Evolutionary conservation across 2,113 vertebrate species (phyloP).

Genomic region (Thomomys bottae): DNA sequence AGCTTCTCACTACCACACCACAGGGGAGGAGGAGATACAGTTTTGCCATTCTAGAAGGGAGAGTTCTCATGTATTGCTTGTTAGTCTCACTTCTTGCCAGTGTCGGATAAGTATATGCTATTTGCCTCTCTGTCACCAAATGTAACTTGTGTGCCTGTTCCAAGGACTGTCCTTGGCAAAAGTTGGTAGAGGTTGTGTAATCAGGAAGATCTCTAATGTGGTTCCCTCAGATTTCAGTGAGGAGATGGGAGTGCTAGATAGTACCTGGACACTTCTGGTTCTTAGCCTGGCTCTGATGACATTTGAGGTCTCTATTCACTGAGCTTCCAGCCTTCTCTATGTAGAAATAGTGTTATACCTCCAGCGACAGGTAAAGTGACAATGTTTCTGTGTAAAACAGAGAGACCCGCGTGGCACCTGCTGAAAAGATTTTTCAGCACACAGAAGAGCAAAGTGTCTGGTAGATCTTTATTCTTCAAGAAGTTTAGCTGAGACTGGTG

Average conservation of each 20-base stretch:
- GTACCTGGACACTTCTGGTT: not conserved
- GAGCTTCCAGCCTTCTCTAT: not conserved
- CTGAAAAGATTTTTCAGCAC: not conserved
- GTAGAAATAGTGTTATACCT: not conserved
- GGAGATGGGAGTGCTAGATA: not conserved
- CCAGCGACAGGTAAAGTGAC: not conserved
- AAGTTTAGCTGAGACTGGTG: not conserved
- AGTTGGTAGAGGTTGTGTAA: not conserved
- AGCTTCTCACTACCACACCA: too few relatives aligned
- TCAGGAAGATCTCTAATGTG: not conserved
- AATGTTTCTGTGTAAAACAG: not conserved
- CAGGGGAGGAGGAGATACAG: not conserved
- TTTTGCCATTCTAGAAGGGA: not conserved
- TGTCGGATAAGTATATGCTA: not conserved
- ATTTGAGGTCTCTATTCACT: not conserved
- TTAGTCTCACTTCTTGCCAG: too few relatives aligned
- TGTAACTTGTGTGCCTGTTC: not conserved
- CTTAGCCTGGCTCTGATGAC: not conserved
- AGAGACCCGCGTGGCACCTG: not conserved
- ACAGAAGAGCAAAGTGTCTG: not conserved
- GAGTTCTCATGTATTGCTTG: not conserved
- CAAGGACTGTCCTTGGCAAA: not conserved
- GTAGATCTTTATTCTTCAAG: not conserved
- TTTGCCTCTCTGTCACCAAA: not conserved
- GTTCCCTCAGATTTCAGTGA: not conserved